phyloP scores from a whole-genome alignment of 2,888 invertebrate species.

The Drosophila atroscutellata region DNA sequence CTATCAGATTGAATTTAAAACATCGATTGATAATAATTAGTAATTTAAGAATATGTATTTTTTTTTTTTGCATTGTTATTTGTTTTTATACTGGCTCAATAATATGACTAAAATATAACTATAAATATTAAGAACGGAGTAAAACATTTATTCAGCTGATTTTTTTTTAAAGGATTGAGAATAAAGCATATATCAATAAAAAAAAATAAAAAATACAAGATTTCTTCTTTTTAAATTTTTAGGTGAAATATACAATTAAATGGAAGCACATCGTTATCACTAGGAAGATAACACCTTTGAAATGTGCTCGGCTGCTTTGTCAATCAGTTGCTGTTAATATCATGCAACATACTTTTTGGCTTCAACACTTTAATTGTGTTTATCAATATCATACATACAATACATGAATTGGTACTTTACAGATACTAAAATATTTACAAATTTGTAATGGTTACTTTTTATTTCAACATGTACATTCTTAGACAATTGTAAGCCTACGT shows the following conservation, averaged over 20 bases:
- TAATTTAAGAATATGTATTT: conserved; percentile 46
- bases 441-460: neutral
- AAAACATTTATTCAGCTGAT: neutral
- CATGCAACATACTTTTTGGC: neutral
- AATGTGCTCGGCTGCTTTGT: neutral
- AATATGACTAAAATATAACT: conserved; percentile 57
- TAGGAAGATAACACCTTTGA: neutral
- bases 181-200: conserved; percentile 1
- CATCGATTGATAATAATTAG: conserved; percentile 39
- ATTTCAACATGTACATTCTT: neutral
- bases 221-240: neutral
- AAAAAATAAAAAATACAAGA: neutral
- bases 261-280: neutral
- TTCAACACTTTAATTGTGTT: neutral
- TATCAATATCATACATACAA: neutral
- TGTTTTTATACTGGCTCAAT: conserved; percentile 76
- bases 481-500: neutral
- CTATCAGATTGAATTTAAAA: conserved; percentile 38
- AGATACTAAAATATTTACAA: neutral
- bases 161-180: conserved; percentile 1
- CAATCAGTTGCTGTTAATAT: neutral
- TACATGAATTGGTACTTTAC: neutral
- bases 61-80: conserved; percentile 73
- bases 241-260: neutral
- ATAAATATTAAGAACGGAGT: conserved; percentile 30